Base-by-base conservation (phyloP, 2,113 vertebrate genomes). In the Macrotus californicus region DNA sequence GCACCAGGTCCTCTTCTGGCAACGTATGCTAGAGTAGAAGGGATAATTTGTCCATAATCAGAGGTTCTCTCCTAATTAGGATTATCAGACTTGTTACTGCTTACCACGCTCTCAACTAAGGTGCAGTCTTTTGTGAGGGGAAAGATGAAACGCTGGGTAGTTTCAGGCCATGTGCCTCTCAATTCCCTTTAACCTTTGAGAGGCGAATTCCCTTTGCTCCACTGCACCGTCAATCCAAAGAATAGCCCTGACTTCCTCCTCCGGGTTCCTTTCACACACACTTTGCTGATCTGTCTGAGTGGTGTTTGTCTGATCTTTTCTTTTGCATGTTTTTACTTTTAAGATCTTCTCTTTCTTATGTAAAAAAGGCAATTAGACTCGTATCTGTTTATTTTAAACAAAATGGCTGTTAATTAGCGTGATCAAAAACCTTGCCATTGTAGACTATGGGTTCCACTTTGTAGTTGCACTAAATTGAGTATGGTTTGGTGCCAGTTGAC, bases 351-450 rank as follows among this genome's bases (percentile, higher is more conserved):
- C 99, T 99, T 99, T 99, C 99, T 99, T 99, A 99, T 99, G 99
- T 99, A 99, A 99, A 99, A 99, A 99, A 99, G 99, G 99, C 99
- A 99, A 99, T 99, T 99, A 99, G 99, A 99, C 98, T 99, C 98
- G 97, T 99, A 99, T 99, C 99, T 99, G 99, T 99, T 99, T 99
- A 99, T 99, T 99, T 99, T 99, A 99, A 99, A 99, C 99, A 99
- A 99, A 99, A 99, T 99, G 99, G 99, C 98, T 99, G 99, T 99
- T 99, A 99, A 99, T 99, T 99, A 99, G 99, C 96, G 96, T 99
- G 99, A 99, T 99, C 99, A 99, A 99, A 98, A 99, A 98, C 98
- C 97, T 98, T 98, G 98, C 99, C 99, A 99, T 99, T 99, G 98
- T 99, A 98, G 99, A 99, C 99, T 98, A 98, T 98, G 96, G 98